phyloP scores from a whole-genome alignment of 2,113 vertebrate species.

The Cololabis saira region DNA sequence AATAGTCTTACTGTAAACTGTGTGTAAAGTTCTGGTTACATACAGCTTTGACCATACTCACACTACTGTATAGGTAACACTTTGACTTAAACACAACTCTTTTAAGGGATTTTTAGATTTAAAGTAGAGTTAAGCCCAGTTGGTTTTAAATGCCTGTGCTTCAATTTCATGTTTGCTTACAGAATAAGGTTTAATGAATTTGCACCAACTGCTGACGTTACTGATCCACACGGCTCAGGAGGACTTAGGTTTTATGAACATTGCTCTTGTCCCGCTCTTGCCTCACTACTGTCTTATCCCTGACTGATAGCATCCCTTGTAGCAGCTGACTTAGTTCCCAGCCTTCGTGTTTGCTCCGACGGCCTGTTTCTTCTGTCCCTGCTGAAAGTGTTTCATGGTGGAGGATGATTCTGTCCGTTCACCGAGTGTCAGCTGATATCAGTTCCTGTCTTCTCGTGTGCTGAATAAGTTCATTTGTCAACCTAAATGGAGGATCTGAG shows the following conservation, averaged over 20 bases:
- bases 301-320: slow-evolving; percentile 4
- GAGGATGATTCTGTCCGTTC: slow-evolving; percentile 34
- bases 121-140: too few relatives aligned
- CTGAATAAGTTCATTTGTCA: not conserved
- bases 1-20: not conserved
- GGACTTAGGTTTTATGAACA: slow-evolving; percentile 36
- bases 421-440: slow-evolving; percentile 32
- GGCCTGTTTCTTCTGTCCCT: slow-evolving; percentile 33
- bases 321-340: slow-evolving; percentile 49
- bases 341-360: slow-evolving; percentile 25
- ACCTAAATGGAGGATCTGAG: too few relatives aligned
- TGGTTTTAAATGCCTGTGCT: not conserved
- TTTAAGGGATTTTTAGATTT: not conserved
- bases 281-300: slow-evolving; percentile 21
- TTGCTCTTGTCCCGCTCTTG: slow-evolving; percentile 29
- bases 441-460: slow-evolving; percentile 21
- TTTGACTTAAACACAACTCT: not conserved
- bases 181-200: slow-evolving; percentile 28
- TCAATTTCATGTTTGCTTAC: not conserved
- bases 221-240: slow-evolving; percentile 40
- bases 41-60: too few relatives aligned
- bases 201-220: slow-evolving; percentile 19
- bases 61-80: too few relatives aligned
- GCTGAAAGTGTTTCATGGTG: slow-evolving; percentile 40
- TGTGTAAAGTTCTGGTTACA: too few relatives aligned